Evolutionary conservation across 2,888 invertebrate species (phyloP), one percentile per base, ranked within the genome.

Genomic region (Morpho deidamia): DNA sequence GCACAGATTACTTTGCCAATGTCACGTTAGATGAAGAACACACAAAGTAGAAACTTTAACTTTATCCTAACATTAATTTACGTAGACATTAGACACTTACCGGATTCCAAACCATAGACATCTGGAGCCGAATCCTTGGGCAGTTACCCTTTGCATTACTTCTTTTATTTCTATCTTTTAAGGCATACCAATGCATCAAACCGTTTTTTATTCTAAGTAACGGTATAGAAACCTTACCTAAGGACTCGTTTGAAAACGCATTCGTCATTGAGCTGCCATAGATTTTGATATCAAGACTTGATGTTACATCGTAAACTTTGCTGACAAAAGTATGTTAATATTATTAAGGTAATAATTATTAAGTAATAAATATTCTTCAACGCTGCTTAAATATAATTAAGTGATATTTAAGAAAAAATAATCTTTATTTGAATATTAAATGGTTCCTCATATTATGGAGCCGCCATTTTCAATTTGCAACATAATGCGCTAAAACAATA

Each of bases 171-270:
- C 64, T 75, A 55, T 84, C 78, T 57, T 89, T 89, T 7, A 89
- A 64, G 0, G 81, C 85, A 58, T 79, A 85, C 88, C 87, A 88
- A 0, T 77, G 72, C 39, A 66, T 59, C 54, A 79, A 77, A 1
- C 78, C 78, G 38, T 79, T 79, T 1, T 57, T 59, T 56, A 87
- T 76, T 57, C 77, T 74, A 1, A 86, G 69, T 40, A 89, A 56
- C 0, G 88, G 88, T 59, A 89, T 83, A 0, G 81, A 77, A 1
- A 87, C 70, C 55, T 78, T 73, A 0, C 88, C 88, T 35, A 87
- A 53, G 5, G 73, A 70, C 35, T 83, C 80, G 39, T 67, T 74
- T 11, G 73, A 71, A 44, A 82, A 57, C 4, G 66, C 53, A 23
- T 64, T 67, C 44, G 61, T 65, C 12, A 81, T 37, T 1, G 85